A percentile compares a stretch with the other conserved stretches of the same genome.
Conservation (phyloP, 1,140 invertebrate species). For the Copidosoma floridanum region DNA sequence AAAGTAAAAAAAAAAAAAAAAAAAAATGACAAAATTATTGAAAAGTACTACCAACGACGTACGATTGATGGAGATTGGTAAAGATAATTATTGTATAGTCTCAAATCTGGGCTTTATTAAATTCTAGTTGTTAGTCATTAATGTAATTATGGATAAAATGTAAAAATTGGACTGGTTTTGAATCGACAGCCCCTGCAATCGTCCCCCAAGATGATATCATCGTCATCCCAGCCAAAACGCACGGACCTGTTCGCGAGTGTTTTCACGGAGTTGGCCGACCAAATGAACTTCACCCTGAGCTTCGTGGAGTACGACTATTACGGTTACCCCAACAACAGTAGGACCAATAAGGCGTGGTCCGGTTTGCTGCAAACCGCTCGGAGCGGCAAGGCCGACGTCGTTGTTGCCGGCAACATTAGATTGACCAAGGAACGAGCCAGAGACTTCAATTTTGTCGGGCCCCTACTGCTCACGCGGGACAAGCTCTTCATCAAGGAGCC, state of each 20-base stretch:
- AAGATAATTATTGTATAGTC: no score
- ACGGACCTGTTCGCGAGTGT: constrained; percentile 31
- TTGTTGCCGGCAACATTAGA: constrained; percentile 36
- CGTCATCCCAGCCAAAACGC: no score
- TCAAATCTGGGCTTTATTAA: no score
- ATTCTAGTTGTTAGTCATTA: no score
- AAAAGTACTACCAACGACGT: no score
- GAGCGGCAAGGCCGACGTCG: constrained; percentile 31
- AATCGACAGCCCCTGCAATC: no score
- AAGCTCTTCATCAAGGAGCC: constrained; percentile 36
- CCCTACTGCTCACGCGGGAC: constrained; percentile 32
- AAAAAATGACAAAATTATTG: no score
- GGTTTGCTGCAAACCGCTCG: constrained; percentile 37
- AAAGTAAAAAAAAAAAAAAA: no score
- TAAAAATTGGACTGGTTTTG: no score
- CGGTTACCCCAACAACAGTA: constrained; percentile 28
- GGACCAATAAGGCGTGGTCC: constrained; percentile 29
- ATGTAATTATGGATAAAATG: no score
- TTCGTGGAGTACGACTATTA: constrained; percentile 14
- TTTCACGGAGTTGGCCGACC: constrained; percentile 30
- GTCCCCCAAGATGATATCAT: no score
- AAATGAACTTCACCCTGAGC: constrained; percentile 36
- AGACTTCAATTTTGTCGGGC: constrained; percentile 39
- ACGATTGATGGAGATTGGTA: no score
- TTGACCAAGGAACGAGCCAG: constrained; percentile 33